Base-by-base conservation (phyloP, 2,888 invertebrate genomes). In the Leptopilina myrica region DNA sequence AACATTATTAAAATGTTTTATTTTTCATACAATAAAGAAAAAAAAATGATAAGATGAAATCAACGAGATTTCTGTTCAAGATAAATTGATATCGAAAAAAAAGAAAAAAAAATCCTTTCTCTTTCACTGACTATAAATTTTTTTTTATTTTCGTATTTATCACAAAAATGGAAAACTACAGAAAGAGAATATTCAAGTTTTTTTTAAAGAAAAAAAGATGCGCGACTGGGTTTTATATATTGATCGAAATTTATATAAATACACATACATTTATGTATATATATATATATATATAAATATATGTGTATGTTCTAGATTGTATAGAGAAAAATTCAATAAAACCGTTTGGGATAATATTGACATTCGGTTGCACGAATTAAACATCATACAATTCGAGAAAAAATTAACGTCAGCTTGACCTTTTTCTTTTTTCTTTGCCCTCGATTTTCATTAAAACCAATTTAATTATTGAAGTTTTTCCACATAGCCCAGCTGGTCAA, bases 211-310 rank as follows among this genome's bases (percentile, higher is more conserved):
- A 53, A 53, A 69, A 49, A 26, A 49, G 43, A 43, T 33, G 33
- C 20, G 14, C 46, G 2, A 69, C 20, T 49, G 67, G 26, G 49
- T 33, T 20, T 53, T 69, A 26, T 49, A 53, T 69, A 69, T 69
- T 26, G 69, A 69, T 69, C 53, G 53, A 26, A 15, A 59, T n/a
- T 49, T 43, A 56, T 56, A 56, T 49, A 69, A 20, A 20, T 20
- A 20, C 20, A 20, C 20, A 20, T 20, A 20, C 20, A 20, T 20
- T 20, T 20, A 20, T n/a, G n/a, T 49, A 69, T 69, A 69, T 69
- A 69, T 69, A 53, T 69, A 69, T 69, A 69, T 8, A 53, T n/a
- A 26, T 49, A 69, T 69, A 69, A 26, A 69, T 69, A 26, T 69
- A 53, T 69, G 33, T 8, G 26, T 26, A 26, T 12, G 53, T 26